Evolutionary conservation across 1,140 invertebrate genomes (phyloP).

Genomic region (Sminthurides bifidus): DNA sequence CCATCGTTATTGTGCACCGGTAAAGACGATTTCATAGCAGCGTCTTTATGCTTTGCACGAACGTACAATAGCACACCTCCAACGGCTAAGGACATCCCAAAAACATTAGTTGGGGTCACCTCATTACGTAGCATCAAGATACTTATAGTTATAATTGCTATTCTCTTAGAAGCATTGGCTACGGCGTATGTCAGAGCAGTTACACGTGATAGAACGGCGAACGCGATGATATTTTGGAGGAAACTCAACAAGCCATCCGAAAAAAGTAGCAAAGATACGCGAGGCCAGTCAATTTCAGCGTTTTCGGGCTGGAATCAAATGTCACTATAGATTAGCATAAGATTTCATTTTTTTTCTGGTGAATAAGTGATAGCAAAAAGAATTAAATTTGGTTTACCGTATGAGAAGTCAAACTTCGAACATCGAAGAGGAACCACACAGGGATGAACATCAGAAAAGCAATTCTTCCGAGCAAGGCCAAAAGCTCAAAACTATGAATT

Average conservation of each 20-base stretch:
- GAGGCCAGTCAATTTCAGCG: not conserved
- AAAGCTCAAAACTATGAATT: conserved; percentile 73
- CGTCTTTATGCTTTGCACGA: conserved; percentile 30
- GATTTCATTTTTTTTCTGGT: not conserved
- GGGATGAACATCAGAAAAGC: conserved; percentile 76
- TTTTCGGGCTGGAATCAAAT: conserved; percentile 1
- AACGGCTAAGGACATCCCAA: conserved; percentile 83
- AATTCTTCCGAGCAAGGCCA: conserved; percentile 67
- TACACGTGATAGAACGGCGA: conserved; percentile 78
- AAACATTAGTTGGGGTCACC: conserved; percentile 71
- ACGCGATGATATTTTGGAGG: conserved; percentile 89
- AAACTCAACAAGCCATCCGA: conserved; percentile 81
- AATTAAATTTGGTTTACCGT: not conserved
- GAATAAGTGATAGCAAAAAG: not conserved
- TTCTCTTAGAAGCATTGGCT: conserved; percentile 87
- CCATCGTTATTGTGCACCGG: conserved; percentile 10
- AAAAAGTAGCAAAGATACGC: conserved; percentile 47
- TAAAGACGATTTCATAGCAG: not conserved
- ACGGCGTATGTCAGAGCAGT: conserved; percentile 90
- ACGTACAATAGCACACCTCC: conserved; percentile 85
- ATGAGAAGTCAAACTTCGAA: not conserved
- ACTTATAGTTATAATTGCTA: conserved; percentile 82
- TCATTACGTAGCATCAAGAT: conserved; percentile 85
- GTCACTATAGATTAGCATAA: not conserved
- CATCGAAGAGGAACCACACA: conserved; percentile 67